Base-by-base conservation (phyloP, 2,113 vertebrate genomes). In the Pandion haliaetus region DNA sequence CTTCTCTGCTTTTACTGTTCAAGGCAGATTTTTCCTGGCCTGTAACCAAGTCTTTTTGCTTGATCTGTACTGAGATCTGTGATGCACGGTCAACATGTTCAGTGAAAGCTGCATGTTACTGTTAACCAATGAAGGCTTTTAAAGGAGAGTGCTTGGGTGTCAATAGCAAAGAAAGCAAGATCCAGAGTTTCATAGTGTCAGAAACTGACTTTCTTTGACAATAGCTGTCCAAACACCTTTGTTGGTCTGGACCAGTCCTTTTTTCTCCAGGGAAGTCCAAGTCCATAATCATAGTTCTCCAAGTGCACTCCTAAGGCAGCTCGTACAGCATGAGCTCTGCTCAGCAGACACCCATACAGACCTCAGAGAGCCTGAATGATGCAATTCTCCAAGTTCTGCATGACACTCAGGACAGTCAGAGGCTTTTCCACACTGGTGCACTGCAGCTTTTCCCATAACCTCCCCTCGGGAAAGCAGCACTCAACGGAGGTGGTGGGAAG, bases 71-170 rank as follows among this genome's bases (percentile, higher is more conserved):
- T 77, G 58, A 70, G 40, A 82, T 45, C 69, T 86, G 4, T 59
- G 47, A 66, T 0, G 0, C 44, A 50, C 0, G 2, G 31, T 47
- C n/a, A 15, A 86, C 1, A 1, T 14, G 21, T 72, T 77, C 63
- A 69, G 47, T 49, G 29, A 45, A 62, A 84, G 36, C 44, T 72
- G 40, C 13, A 47, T 40, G 91, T 89, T 50, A 28, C 28, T 15
- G 3, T 49, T 77, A 82, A 80, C 54, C 18, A 61, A 6, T 23
- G 21, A 73, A 42, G 12, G 24, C 14, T 69, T 90, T 80, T 82
- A 71, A 63, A 79, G 47, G 65, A 78, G 38, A 58, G 6, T 17
- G 23, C 58, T 77, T 94, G 38, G 26, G 55, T 82, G 24, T 45
- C 34, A 20, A 57, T 7, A 40, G 19, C 32, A 72, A 88, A 59